phyloP scores from a whole-genome alignment of 2,888 invertebrate species.

The Neocrepidodera transversa region DNA sequence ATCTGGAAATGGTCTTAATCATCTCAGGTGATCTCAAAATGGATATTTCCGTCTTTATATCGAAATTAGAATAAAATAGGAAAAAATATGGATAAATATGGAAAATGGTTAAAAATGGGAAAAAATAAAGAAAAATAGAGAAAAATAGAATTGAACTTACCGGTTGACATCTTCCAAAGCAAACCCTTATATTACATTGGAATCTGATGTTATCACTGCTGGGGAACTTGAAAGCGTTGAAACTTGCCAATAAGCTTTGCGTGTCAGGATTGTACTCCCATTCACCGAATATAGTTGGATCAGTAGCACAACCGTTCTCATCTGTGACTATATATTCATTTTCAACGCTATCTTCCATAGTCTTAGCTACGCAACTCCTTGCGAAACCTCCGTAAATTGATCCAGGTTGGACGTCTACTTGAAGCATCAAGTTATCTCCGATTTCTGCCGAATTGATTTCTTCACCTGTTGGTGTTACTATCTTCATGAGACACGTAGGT shows the following conservation, averaged over 20 bases:
- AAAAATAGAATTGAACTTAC: slow-evolving; percentile 68
- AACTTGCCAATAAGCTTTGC: slow-evolving; percentile 84
- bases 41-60: too few species aligned
- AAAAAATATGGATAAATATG: too few species aligned
- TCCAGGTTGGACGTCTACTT: slow-evolving; percentile 59
- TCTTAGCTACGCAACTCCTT: slow-evolving; percentile 90
- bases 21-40: too few species aligned
- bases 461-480: slow-evolving; percentile 84
- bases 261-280: slow-evolving; percentile 90
- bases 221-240: slow-evolving; percentile 95
- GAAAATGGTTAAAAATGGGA: too few species aligned
- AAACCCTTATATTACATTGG: slow-evolving; percentile 94
- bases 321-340: slow-evolving; percentile 93
- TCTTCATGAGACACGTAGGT: slow-evolving; percentile 90
- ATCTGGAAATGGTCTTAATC: too few species aligned
- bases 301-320: slow-evolving; percentile 92
- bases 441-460: slow-evolving; percentile 92
- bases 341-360: slow-evolving; percentile 85
- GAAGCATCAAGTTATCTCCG: slow-evolving; percentile 84
- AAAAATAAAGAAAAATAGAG: too few species aligned
- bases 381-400: slow-evolving; percentile 94
- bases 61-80: too few species aligned
- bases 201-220: slow-evolving; percentile 92
- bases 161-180: slow-evolving; percentile 94
- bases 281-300: slow-evolving; percentile 90